A percentile compares a stretch with the other conserved stretches of the same genome.
phyloP scores from a whole-genome alignment of 2,888 invertebrate genomes.

The Thera britannica region DNA sequence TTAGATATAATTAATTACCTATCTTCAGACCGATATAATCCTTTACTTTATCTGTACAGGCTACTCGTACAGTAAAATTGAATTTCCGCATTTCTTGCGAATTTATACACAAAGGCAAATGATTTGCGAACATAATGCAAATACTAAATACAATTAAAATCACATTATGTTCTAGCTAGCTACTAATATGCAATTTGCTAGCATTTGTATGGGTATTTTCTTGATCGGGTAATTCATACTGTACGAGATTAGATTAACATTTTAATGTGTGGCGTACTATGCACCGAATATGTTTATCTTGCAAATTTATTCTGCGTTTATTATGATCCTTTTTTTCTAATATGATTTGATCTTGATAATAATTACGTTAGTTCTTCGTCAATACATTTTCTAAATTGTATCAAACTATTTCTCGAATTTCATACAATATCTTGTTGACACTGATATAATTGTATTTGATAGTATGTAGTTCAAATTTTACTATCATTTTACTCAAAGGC shows the following conservation, averaged over 20 bases:
- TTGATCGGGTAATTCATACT: not conserved
- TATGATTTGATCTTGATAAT: slow-evolving; percentile 9
- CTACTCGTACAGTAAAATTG: not conserved
- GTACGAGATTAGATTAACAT: not conserved
- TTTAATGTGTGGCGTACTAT: slow-evolving; percentile 9
- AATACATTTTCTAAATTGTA: not conserved
- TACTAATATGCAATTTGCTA: too few species aligned
- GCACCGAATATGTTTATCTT: slow-evolving; percentile 2
- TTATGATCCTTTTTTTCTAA: not conserved
- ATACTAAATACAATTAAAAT: slow-evolving; percentile 1
- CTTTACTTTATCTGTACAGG: not conserved
- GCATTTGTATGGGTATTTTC: too few species aligned
- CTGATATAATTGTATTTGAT: too few species aligned
- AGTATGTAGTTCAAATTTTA: too few species aligned
- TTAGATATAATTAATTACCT: not conserved
- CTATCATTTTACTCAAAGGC: too few species aligned
- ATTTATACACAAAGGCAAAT: not conserved
- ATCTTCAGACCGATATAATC: not conserved
- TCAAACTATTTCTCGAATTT: too few species aligned
- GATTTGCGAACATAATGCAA: not conserved
- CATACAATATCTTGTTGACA: too few species aligned
- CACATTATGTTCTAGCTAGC: too few species aligned
- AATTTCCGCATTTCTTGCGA: not conserved
- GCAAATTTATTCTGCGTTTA: slow-evolving; percentile 24
- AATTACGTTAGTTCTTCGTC: not conserved